Evolutionary conservation across 2,113 vertebrate species (phyloP).

Genomic region (Lanius collurio): DNA sequence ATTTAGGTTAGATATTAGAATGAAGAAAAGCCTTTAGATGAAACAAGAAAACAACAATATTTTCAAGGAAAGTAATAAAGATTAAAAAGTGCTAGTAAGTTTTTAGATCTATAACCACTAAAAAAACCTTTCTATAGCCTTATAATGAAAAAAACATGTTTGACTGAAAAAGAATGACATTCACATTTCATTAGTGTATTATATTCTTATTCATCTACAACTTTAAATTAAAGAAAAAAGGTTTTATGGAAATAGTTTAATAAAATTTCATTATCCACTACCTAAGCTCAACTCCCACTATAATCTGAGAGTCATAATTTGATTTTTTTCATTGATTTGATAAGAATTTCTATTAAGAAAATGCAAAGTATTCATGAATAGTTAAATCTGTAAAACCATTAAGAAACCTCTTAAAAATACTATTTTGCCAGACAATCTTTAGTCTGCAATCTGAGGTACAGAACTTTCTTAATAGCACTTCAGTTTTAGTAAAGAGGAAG

Average conservation of each 20-base stretch:
- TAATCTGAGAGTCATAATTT: background rate
- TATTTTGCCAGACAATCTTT: background rate
- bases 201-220: background rate
- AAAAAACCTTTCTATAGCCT: background rate
- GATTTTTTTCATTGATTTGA: background rate
- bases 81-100: fast-evolving
- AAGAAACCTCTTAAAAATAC: background rate
- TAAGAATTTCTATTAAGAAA: background rate
- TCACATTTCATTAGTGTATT: background rate
- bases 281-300: background rate
- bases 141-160: background rate
- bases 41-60: background rate
- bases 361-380: background rate
- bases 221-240: background rate
- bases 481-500: background rate
- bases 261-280: background rate
- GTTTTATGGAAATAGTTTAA: background rate
- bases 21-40: background rate
- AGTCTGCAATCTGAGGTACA: background rate
- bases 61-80: background rate
- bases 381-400: background rate
- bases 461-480: background rate
- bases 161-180: fast-evolving
- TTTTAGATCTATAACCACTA: background rate
- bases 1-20: background rate